Evolutionary conservation across 2,113 vertebrate species (phyloP).

Genomic region (Aspiorhynchus laticeps): DNA sequence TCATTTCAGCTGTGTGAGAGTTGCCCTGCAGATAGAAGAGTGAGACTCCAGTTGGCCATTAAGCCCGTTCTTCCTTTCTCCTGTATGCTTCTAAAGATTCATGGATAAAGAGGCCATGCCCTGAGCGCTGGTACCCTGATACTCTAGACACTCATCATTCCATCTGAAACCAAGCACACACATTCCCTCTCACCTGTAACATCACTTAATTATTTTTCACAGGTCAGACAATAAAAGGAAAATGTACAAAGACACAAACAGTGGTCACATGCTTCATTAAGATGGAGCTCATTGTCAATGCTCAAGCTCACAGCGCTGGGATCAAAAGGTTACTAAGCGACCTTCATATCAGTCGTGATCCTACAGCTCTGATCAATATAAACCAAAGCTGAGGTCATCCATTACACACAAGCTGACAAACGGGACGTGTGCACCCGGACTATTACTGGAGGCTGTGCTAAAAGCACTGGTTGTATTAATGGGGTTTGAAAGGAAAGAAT

Average conservation of each 20-base stretch:
- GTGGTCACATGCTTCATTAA: conserved; percentile 34
- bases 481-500: conserved; percentile 38
- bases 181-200: not conserved
- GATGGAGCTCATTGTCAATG: conserved; percentile 42
- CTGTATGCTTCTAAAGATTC: conserved; percentile 34
- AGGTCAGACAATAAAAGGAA: not conserved
- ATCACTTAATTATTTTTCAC: not conserved
- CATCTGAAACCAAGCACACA: not conserved
- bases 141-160: not conserved
- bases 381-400: conserved; percentile 16
- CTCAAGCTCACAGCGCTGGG: conserved; percentile 46
- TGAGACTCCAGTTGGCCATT: conserved; percentile 5
- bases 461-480: conserved; percentile 23
- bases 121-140: not conserved
- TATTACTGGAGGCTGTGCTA: conserved; percentile 26
- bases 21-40: conserved; percentile 1
- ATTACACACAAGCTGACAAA: conserved; percentile 32
- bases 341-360: conserved; percentile 55
- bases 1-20: conserved; percentile 8
- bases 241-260: not conserved
- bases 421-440: conserved; percentile 36
- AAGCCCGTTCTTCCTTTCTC: conserved; percentile 27
- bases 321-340: conserved; percentile 57
- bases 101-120: conserved; percentile 31
- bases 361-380: conserved; percentile 58